These are phyloP conservation scores for Alethe diademata DNA, from an alignment of 2,113 vertebrate genomes.

Conservation along the genomic window DNA sequence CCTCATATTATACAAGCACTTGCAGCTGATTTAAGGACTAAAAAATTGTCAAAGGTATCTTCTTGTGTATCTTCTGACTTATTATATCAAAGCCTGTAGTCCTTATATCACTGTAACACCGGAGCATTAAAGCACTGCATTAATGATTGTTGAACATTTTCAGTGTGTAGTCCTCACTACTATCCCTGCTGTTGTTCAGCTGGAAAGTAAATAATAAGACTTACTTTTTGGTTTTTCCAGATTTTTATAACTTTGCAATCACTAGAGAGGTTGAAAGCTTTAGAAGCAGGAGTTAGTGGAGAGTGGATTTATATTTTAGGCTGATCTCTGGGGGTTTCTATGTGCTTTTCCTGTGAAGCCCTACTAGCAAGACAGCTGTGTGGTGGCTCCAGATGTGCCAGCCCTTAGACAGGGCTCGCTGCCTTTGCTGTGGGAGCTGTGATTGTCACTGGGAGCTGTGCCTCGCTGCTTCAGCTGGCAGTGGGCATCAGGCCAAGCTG, in stretches of 20 bases:
- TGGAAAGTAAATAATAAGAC: not conserved
- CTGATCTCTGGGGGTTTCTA: not conserved
- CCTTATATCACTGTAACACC: not conserved
- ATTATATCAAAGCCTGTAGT: not conserved
- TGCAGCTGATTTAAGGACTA: not conserved
- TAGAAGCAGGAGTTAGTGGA: not conserved
- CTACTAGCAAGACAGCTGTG: not conserved
- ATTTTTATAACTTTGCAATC: not conserved
- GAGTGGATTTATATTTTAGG: not conserved
- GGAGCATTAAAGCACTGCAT: not conserved
- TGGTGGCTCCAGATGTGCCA: not conserved
- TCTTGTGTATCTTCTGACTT: not conserved
- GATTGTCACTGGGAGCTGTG: not conserved
- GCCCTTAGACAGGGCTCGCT: fast-evolving
- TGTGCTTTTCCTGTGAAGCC: not conserved
- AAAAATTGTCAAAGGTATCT: not conserved
- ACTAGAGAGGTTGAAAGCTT: not conserved
- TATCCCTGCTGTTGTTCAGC: not conserved
- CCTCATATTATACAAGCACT: not conserved
- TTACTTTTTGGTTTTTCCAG: not conserved
- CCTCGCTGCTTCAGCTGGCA: not conserved
- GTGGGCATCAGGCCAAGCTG: not conserved
- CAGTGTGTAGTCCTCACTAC: not conserved
- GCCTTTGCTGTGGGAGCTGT: fast-evolving
- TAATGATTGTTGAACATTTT: not conserved